phyloP scores from a whole-genome alignment of 2,797 vertebrate genomes.

The Protonibea diacanthus region DNA sequence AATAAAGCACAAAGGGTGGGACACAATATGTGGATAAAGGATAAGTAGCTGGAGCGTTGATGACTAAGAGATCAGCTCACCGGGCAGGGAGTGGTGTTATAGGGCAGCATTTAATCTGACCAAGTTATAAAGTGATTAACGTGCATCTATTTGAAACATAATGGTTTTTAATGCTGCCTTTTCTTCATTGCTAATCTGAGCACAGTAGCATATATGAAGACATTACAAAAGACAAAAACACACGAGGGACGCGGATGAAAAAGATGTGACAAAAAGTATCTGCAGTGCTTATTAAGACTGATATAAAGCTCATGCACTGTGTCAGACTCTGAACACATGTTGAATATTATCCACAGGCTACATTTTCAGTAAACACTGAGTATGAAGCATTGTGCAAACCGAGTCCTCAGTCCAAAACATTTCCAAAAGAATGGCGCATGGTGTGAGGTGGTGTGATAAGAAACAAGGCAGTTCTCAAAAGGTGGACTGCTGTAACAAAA shows the following conservation, averaged over 20 bases:
- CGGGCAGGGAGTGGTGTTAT: constrained; percentile 40
- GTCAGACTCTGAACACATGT: not conserved
- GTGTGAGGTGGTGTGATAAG: not conserved
- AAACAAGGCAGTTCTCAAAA: not conserved
- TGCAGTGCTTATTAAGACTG: not conserved
- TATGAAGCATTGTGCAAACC: not conserved
- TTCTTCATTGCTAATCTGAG: not conserved
- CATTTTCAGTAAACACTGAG: not conserved
- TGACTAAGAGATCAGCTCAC: constrained; percentile 56
- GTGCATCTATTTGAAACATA: not conserved
- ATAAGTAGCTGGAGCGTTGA: not conserved
- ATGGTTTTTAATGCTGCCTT: not conserved
- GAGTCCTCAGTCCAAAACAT: not conserved
- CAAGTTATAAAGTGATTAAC: not conserved
- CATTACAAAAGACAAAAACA: not conserved
- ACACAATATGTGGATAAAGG: constrained; percentile 35
- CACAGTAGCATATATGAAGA: not conserved
- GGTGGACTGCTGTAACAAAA: not conserved
- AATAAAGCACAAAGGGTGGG: constrained; percentile 38
- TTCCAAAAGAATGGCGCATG: constrained; percentile 25
- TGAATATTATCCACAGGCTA: not conserved
- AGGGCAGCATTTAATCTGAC: not conserved
- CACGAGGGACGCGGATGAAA: not conserved
- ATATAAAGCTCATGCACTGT: not conserved
- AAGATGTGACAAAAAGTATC: not conserved